Base-by-base conservation (phyloP, 92 coral and sea anemone genomes). In the Isaurus tuberculatus region DNA sequence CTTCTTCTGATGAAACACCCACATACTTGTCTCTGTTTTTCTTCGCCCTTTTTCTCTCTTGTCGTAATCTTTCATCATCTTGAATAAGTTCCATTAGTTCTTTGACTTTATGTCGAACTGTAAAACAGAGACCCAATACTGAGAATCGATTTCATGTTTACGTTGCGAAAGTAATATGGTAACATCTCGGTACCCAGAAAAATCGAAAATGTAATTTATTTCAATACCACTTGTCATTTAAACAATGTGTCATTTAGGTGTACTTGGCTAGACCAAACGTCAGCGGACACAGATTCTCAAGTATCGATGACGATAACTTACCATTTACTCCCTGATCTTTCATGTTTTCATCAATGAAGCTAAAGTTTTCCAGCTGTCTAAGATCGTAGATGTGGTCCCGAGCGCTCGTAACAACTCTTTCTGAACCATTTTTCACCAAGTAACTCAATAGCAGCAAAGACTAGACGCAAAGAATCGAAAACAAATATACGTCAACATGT, bases 301-400 rank as follows among this genome's bases (percentile, higher is more conserved):
- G 22, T 33, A 31, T n/a, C 2, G 44, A 13, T 58, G 37, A 26
- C 49, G 25, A 72, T 19, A 8, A 87, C 98, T 49, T 83, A 96
- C 99, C 90, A 75, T 96, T 96, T 55, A 96, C 86, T 82, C 99
- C 99, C 90, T 96, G 99, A 78, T 96, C 99, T 91, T 90, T 94
- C 83, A 97, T 97, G 72, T 87, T 91, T 89, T 96, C 99, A 83
- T 96, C 99, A 28, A 86, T 73, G 67, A 79, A 90, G 44, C 85
- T 88, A 65, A 88, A 96, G 75, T 92, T 93, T 80, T 96, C 99
- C 70, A 96, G 78, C 70, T 94, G 98, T 75, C 92, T 88, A 87
- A 96, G 87, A 84, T 96, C 99, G 88, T 96, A 96, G 60, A 96
- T 88, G 85, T 96, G 99, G 77, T 96, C 99, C 32, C 99, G 79